Evolutionary conservation across 2,113 vertebrate species (phyloP), one percentile per base, ranked within the genome.

Genomic region (Fregetta grallaria): DNA sequence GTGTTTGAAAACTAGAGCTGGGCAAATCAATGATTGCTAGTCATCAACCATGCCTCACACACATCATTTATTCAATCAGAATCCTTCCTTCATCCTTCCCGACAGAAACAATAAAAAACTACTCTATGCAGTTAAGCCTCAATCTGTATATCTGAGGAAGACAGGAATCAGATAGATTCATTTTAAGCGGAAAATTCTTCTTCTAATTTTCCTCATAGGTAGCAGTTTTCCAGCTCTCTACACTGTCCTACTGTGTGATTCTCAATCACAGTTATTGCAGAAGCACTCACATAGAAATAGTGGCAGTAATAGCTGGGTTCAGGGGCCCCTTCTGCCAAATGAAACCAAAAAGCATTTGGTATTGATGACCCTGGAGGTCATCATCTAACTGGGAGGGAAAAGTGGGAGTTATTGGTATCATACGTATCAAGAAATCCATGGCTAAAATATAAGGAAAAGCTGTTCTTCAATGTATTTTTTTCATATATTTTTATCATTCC

Each of bases 61-160:
- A 95, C 66, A 89, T 95, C 91, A 85, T 58, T 97, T 96, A 92
- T 94, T 95, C 87, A 91, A 91, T 96, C 92, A 96, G 77, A 95
- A 91, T 56, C 73, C 78, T 90, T 86, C 62, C 85, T 92, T 90
- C 90, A 70, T 74, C 78, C 50, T 95, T 40, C 86, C 88, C 17
- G 3, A 92, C 85, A 93, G 92, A 92, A 94, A 92, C 88, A 90
- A 94, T 94, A 94, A 93, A 96, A 96, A 77, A 58, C 29, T 93
- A 91, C 58, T 91, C 78, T 52, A 25, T 38, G 72, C 58, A 92
- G 73, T 91, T 95, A 89, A 91, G 73, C 76, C 62, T 92, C 89
- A 53, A 58, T 94, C 84, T 96, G 94, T 95, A 21, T 76, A 95
- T 56, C 73, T 73, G 72, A 92, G 67, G 49, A 95, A 94, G 88